Evolutionary conservation across 2,797 vertebrate genomes (phyloP), one percentile per base, ranked within the genome.

Genomic region (Trachurus trachurus): DNA sequence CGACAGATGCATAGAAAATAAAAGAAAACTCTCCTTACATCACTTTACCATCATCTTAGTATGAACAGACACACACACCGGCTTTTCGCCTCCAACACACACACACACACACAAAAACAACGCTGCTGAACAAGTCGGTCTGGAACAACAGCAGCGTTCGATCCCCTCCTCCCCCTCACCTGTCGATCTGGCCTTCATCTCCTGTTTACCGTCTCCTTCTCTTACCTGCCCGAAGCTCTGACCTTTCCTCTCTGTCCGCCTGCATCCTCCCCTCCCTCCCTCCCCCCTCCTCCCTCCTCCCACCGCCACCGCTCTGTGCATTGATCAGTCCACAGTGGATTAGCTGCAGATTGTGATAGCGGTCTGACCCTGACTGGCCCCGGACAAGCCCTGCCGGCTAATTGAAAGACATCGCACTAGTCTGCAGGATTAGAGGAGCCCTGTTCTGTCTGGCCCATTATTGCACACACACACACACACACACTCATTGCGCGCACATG

Each of bases 251-350:
- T 44, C 9, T 6, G 5, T 16, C 42, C 19, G 56, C 21, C 52
- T 31, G 44, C 31, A 64, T 74, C 56, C 80, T 76, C 31, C 17
- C 68, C 42, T 17, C 60, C 40, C 56, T 60, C 70, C 31, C 4
- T 34, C 31, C 31, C 31, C 26, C 26, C 26, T 26, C 26, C 26
- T 26, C 26, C 26, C 26, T 3, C 26, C 16, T 15, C 62, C 49
- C 22, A 21, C 1, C 17, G 22, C 49, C 50, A 67, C 21, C 66
- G 19, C 62, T 10, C 63, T 44, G 37, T 16, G 29, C 78, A 90
- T 84, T 84, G 88, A 92, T 90, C 87, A 89, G 57, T 54, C 80
- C 12, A 10, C 12, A 74, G 82, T 82, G 88, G 91, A 92, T 92
- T 90, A 89, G 83, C 80, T 49, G 73, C 71, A 71, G 71, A 80